These are phyloP conservation scores for Chironomus striatipennis DNA, from an alignment of 1,140 invertebrate genomes.

Conservation along the genomic window DNA sequence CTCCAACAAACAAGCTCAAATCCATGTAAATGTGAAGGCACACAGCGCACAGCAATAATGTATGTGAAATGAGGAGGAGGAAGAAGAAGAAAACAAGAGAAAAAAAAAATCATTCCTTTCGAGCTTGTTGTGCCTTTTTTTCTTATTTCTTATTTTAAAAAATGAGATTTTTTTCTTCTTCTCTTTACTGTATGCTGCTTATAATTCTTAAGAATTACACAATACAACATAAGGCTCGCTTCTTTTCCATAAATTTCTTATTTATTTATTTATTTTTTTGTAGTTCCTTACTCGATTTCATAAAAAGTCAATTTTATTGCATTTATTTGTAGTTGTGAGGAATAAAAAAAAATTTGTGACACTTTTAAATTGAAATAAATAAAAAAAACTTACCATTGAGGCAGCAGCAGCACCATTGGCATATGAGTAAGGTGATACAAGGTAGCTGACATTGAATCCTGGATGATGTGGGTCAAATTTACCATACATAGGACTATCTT, in stretches of 20 bases:
- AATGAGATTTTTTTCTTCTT: not conserved
- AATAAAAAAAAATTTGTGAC: too few relatives aligned
- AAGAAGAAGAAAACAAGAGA: not conserved
- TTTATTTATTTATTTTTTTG: too few relatives aligned
- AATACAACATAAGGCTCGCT: not conserved
- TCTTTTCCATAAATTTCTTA: not conserved
- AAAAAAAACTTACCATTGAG: slow-evolving; percentile 67
- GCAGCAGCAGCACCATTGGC: slow-evolving; percentile 76
- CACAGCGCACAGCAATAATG: too few relatives aligned
- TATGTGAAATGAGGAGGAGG: not conserved
- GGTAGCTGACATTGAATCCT: slow-evolving; percentile 83
- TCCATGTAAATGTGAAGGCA: too few relatives aligned
- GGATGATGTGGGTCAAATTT: slow-evolving; percentile 80
- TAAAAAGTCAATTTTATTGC: too few relatives aligned
- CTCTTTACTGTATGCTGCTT: not conserved
- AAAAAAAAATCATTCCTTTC: not conserved
- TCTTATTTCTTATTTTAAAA: not conserved
- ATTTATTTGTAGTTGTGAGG: too few relatives aligned
- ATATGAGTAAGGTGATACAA: slow-evolving; percentile 79
- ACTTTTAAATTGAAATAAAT: too few relatives aligned
- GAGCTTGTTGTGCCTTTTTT: not conserved
- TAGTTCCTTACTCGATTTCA: too few relatives aligned
- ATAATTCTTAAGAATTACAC: not conserved
- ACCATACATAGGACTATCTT: slow-evolving; percentile 77
- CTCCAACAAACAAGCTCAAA: too few relatives aligned